Percentiles rank a stretch among this genome's conserved stretches.
phyloP scores from a whole-genome alignment of 2,888 invertebrate species.

The Cybosia mesomella region DNA sequence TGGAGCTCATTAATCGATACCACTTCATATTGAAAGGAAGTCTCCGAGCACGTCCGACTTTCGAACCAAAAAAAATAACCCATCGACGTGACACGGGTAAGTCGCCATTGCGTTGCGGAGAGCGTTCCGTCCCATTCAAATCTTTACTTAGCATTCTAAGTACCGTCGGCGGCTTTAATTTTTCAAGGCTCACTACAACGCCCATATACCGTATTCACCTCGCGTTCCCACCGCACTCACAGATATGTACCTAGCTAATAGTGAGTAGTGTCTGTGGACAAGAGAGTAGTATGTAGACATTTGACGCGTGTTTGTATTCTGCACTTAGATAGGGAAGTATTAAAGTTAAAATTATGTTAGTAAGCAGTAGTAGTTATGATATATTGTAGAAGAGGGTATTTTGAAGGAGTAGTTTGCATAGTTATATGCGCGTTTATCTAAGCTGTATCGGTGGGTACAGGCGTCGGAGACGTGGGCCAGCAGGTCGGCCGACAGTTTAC shows the following conservation, averaged over 20 bases:
- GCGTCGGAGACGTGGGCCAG: conserved; percentile 62
- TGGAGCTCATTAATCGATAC: conserved; percentile 71
- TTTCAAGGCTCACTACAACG: conserved; percentile 78
- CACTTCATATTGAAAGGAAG: conserved; percentile 64
- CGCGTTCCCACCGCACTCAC: conserved; percentile 79
- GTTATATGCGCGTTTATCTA: conserved; percentile 82
- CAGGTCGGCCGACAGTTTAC: conserved; percentile 64
- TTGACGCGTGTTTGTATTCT: conserved; percentile 46
- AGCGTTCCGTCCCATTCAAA: conserved; percentile 74
- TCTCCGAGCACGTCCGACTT: conserved; percentile 68
- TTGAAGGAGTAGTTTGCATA: conserved; percentile 79
- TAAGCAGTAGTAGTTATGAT: conserved; percentile 49
- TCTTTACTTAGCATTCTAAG: conserved; percentile 82
- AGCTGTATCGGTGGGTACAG: conserved; percentile 75
- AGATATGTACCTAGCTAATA: conserved; percentile 80
- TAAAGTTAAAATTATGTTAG: conserved; percentile 65
- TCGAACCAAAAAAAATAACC: conserved; percentile 68
- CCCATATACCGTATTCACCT: conserved; percentile 78
- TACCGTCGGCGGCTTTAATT: conserved; percentile 77
- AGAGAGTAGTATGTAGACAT: conserved; percentile 46
- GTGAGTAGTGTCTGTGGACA: conserved; percentile 61
- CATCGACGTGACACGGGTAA: conserved; percentile 72
- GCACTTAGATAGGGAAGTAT: conserved; percentile 44
- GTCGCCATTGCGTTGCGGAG: conserved; percentile 70
- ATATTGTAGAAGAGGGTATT: conserved; percentile 41